phyloP scores from a whole-genome alignment of 2,888 invertebrate species.

The Pyralis farinalis region DNA sequence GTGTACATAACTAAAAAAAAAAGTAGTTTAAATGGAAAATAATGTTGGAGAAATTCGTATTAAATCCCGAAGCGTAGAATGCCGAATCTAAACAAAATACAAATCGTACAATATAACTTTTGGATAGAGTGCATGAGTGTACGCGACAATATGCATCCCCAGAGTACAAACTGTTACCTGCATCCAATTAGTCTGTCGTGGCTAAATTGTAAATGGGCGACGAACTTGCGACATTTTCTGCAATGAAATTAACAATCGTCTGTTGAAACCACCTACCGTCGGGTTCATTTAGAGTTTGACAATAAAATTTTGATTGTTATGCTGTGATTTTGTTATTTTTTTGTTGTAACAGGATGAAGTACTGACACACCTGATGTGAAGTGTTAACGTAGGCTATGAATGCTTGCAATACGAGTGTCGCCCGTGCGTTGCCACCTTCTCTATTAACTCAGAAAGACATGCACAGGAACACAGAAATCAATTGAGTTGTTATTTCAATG shows the following conservation, averaged over 20 bases:
- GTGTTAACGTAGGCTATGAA: no score
- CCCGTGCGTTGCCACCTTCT: no score
- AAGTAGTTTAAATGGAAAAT: not conserved
- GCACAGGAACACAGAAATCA: not conserved
- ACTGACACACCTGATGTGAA: no score
- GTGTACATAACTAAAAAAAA: no score
- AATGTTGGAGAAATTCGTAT: not conserved
- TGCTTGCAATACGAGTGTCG: no score
- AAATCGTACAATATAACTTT: no score
- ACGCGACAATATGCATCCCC: constrained; percentile 22
- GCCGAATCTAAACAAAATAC: not conserved
- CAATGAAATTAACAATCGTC: constrained; percentile 5
- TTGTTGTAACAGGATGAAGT: no score
- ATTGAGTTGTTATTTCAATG: no score
- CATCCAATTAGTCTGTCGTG: constrained; percentile 52
- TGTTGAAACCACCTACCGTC: constrained; percentile 2
- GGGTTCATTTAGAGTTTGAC: not conserved
- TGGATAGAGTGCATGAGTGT: no score
- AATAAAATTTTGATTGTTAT: not conserved
- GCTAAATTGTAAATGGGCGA: constrained; percentile 50
- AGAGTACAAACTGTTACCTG: constrained; percentile 51
- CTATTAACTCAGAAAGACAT: not conserved
- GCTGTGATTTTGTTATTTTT: no score
- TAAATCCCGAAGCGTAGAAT: not conserved
- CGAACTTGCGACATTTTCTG: constrained; percentile 6